These are phyloP conservation scores for Amphipyra tragopoginis DNA, from an alignment of 2,888 invertebrate species.

Conservation along the genomic window DNA sequence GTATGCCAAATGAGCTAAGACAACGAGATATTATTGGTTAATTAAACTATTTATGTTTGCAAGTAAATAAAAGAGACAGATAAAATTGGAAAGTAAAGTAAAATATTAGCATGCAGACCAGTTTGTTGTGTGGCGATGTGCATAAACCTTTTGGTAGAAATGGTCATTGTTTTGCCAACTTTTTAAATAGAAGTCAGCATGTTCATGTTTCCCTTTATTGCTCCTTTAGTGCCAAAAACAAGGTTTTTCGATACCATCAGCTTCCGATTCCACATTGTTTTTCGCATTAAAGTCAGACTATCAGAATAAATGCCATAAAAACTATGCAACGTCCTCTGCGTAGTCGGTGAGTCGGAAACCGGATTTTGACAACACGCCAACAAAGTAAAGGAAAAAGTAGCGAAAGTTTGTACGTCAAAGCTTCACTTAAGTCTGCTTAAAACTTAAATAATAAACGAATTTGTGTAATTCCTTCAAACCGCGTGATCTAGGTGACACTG, in stretches of 20 bases:
- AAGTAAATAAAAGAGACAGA: too few species aligned
- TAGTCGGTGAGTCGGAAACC: slow-evolving; percentile 30
- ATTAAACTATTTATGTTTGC: too few species aligned
- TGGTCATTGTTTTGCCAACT: too few species aligned
- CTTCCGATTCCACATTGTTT: slow-evolving; percentile 7
- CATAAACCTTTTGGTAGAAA: too few species aligned
- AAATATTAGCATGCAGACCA: too few species aligned
- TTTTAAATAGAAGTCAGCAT: not conserved
- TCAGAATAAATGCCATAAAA: slow-evolving; percentile 21
- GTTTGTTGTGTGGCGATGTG: too few species aligned
- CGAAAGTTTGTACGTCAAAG: slow-evolving; percentile 14
- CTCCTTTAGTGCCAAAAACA: slow-evolving; percentile 13
- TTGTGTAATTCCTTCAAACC: too few species aligned
- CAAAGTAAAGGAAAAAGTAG: slow-evolving; percentile 16
- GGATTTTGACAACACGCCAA: slow-evolving; percentile 43
- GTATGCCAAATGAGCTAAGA: not conserved
- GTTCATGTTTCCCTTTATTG: not conserved
- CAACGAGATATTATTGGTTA: not conserved
- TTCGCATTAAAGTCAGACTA: slow-evolving; percentile 5
- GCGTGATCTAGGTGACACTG: too few species aligned
- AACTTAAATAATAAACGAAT: too few species aligned
- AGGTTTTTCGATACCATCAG: not conserved
- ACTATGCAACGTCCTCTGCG: slow-evolving; percentile 20
- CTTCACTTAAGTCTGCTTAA: not conserved
- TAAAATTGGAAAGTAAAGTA: too few species aligned